Evolutionary conservation across 2,113 vertebrate species (phyloP).

Genomic region (Aptenodytes patagonicus): DNA sequence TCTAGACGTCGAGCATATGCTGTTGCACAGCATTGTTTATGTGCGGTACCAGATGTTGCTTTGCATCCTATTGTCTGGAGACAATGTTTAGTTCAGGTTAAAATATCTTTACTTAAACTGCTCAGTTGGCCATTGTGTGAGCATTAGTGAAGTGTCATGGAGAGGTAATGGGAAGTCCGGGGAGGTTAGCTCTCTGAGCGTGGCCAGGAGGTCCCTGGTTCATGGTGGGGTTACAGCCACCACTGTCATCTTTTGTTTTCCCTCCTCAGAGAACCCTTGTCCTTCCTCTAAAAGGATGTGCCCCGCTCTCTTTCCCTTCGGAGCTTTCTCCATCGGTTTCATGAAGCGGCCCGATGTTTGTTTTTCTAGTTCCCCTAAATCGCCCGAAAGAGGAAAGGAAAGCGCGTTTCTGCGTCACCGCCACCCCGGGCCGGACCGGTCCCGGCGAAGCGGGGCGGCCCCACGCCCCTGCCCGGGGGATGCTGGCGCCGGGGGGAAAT

Average conservation of each 20-base stretch:
- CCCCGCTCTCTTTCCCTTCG: conserved; percentile 66
- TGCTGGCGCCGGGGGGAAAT: background rate
- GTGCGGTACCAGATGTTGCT: conserved; percentile 58
- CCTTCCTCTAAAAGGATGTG: conserved; percentile 91
- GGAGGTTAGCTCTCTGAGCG: conserved; percentile 70
- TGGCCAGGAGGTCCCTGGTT: conserved; percentile 82
- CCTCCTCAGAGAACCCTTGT: conserved; percentile 79
- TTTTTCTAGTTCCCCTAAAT: conserved; percentile 86
- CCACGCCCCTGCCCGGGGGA: background rate
- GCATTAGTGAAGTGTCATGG: conserved; percentile 78
- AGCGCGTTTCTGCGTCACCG: conserved; percentile 76
- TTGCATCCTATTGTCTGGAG: conserved; percentile 69
- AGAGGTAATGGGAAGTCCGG: conserved; percentile 90
- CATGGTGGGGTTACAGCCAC: conserved; percentile 84
- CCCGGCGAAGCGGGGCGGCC: background rate
- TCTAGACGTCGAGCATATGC: conserved; percentile 52
- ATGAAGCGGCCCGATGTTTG: conserved; percentile 79
- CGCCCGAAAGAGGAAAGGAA: conserved; percentile 78
- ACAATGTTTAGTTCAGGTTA: conserved; percentile 60
- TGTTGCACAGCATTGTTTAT: conserved; percentile 22
- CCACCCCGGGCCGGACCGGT: background rate
- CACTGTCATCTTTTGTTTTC: conserved; percentile 85
- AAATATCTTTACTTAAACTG: conserved; percentile 61
- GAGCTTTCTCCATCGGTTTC: conserved; percentile 46
- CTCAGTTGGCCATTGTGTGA: conserved; percentile 64